Conservation (phyloP, 2,888 invertebrate species). For the Alentia gelatinosa region DNA sequence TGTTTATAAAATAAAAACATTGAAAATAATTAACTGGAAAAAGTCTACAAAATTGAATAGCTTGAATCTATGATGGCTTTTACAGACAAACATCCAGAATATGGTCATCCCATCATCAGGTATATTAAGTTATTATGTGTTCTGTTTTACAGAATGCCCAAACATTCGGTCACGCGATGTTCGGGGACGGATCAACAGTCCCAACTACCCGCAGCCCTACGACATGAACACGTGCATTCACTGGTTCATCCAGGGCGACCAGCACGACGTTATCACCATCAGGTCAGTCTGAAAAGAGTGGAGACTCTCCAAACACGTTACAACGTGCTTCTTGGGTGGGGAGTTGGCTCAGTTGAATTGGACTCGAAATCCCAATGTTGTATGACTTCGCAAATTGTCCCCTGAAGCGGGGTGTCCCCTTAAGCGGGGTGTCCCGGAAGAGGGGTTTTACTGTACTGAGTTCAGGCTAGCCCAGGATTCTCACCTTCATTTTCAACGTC, state of each 20-base stretch:
- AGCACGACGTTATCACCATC: constrained; percentile 61
- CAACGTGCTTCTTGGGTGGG: no score
- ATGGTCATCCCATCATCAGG: neutral
- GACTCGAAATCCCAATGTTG: no score
- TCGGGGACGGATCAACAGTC: constrained; percentile 67
- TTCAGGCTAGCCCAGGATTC: no score
- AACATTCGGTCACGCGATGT: neutral
- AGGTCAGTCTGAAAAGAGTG: no score
- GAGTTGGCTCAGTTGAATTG: no score
- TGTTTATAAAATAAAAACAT: neutral
- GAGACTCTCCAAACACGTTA: no score
- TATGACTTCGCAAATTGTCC: no score
- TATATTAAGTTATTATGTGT: neutral
- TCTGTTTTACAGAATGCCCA: neutral
- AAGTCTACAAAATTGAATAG: neutral
- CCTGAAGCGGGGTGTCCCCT: no score
- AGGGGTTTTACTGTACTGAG: no score
- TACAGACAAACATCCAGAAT: neutral
- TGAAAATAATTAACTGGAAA: neutral
- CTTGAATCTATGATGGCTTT: neutral
- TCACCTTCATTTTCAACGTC: no score
- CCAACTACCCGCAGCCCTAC: constrained; percentile 66
- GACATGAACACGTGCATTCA: constrained; percentile 65
- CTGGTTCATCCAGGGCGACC: constrained; percentile 63
- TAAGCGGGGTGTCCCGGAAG: no score